Percentiles rank a stretch among this genome's conserved stretches.
These are phyloP conservation scores for Dissostichus mawsoni DNA, from an alignment of 2,113 vertebrate species.

Conservation along the genomic window DNA sequence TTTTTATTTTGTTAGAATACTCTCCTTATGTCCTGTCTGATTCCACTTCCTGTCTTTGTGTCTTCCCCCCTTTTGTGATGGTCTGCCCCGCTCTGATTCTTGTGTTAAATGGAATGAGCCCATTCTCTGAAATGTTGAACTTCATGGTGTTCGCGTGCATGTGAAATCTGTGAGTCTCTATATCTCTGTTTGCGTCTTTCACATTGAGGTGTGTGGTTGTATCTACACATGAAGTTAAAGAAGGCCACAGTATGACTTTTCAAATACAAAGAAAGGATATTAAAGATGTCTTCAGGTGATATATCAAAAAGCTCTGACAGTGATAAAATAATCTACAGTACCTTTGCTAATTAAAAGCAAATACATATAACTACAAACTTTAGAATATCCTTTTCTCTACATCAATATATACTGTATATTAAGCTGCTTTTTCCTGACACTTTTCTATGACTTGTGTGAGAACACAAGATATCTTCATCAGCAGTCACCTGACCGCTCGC, in stretches of 20 bases:
- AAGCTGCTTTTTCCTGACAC: not conserved
- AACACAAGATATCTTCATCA: slow-evolving; percentile 8
- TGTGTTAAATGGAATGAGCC: not conserved
- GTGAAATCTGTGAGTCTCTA: not conserved
- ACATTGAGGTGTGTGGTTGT: not conserved
- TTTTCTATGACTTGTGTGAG: not conserved
- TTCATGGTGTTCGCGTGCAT: too few relatives aligned
- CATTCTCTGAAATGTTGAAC: not conserved
- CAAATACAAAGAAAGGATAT: not conserved
- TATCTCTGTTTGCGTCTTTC: not conserved
- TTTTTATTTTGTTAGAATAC: too few relatives aligned
- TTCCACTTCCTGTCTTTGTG: too few relatives aligned
- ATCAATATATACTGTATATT: not conserved
- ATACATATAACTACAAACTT: not conserved
- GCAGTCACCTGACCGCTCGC: slow-evolving; percentile 72
- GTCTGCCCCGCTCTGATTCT: too few relatives aligned
- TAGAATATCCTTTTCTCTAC: not conserved
- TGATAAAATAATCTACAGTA: not conserved
- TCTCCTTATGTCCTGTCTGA: too few relatives aligned
- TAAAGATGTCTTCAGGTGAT: not conserved
- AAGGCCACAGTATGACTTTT: not conserved
- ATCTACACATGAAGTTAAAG: not conserved
- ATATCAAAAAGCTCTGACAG: slow-evolving; percentile 1
- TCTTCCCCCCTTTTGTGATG: too few relatives aligned
- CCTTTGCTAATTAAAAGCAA: not conserved